Base-by-base conservation (phyloP, 1,140 invertebrate genomes). In the Camponotus floridanus region DNA sequence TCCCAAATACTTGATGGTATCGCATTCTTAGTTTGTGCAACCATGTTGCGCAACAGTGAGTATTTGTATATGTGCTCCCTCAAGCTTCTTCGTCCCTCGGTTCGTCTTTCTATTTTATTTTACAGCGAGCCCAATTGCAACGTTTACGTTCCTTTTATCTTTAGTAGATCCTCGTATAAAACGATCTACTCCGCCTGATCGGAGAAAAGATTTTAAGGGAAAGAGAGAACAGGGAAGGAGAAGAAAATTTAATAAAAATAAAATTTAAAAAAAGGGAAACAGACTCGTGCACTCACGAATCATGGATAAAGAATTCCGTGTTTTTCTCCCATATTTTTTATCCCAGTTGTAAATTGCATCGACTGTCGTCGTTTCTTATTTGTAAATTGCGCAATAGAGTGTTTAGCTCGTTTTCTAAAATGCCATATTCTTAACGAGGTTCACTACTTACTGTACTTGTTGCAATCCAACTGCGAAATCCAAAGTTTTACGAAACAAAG, bases 111-210 rank as follows among this genome's bases (percentile, higher is more conserved):
- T 9, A 9, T 57, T 79, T 79, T 79, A 79, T 61, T 79, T 79
- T 48, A 79, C 45, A 33, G 31, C 62, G 42, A 51, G 31, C 7
- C 45, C 31, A 79, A 79, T 79, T 79, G n/a, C 39, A 68, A n/a
- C 55, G 45, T 79, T 68, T 68, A 79, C 64, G 45, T 79, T 15
- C 42, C 76, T 55, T 68, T 68, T 68, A 68, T 68, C 64, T 79
- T 39, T 68, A 55, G 67, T 55, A n/a, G 76, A 33, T 68, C n/a
- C 33, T 68, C 45, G 13, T 68, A 55, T 68, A 79, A 79, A 68
- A 79, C 64, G 61, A 79, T 55, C 76, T 39, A 26, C 67, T 55
- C 5, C 64, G 5, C 55, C 33, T 5, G 21, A 13, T 39, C 76
- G 11, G 21, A 79, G 62, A 55, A 55, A 68, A 68, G 39, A 45